A percentile compares a stretch with the other conserved stretches of the same genome.
Conservation (phyloP, 2,888 invertebrate species). For the Tolmerus cingulatus region DNA sequence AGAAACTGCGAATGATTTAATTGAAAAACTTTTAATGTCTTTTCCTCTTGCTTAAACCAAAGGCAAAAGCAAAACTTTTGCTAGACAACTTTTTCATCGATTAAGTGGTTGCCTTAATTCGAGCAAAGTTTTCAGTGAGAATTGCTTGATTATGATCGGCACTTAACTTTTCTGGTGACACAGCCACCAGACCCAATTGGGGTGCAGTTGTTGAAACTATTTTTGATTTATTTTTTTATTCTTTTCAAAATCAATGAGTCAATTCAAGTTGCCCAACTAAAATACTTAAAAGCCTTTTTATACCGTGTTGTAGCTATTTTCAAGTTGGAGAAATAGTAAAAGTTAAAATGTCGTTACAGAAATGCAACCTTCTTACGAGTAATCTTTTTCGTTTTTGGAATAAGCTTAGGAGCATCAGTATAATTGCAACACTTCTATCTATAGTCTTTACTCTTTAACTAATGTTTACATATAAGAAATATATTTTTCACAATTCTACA, state of each 20-base stretch:
- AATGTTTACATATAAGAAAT: too few relatives aligned
- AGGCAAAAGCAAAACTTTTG: neutral
- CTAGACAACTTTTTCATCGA: neutral
- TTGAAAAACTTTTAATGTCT: neutral
- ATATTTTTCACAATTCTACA: neutral
- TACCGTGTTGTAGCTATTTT: neutral
- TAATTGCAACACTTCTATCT: too few relatives aligned
- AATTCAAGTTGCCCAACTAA: neutral
- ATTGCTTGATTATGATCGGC: neutral
- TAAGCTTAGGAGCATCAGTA: too few relatives aligned
- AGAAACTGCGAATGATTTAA: neutral
- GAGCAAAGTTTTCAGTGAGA: neutral
- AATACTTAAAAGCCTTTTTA: neutral
- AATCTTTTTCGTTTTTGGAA: too few relatives aligned
- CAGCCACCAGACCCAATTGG: neutral
- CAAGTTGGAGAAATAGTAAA: neutral
- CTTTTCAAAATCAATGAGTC: neutral
- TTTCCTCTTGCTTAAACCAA: neutral
- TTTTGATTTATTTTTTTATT: neutral
- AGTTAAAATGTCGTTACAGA: neutral
- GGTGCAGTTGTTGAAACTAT: neutral
- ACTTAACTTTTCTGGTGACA: neutral
- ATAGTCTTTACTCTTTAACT: neutral
- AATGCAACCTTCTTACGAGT: too few relatives aligned
- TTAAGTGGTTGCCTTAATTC: neutral